A percentile compares a stretch with the other conserved stretches of the same genome.
Evolutionary conservation across 1,140 invertebrate species (phyloP).

Genomic region (Subanguina moxae): DNA sequence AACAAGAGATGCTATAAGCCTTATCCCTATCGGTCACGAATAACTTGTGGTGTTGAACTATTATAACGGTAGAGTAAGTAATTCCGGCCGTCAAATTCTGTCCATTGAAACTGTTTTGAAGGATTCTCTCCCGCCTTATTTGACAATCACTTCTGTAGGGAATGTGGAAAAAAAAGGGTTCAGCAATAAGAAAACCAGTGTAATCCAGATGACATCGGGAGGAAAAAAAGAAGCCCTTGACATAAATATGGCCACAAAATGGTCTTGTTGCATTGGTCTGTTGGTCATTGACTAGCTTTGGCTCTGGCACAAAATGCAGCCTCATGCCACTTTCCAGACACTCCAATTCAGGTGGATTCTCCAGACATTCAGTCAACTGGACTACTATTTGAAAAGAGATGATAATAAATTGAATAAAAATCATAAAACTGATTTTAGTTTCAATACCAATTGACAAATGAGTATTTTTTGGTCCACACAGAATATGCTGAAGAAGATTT

Average conservation of each 20-base stretch:
- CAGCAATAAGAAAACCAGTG: constrained; percentile 23
- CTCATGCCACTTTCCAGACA: constrained; percentile 44
- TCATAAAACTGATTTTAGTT: too few species aligned
- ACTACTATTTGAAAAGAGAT: too few species aligned
- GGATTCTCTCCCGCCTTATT: constrained; percentile 22
- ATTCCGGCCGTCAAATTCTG: constrained; percentile 24
- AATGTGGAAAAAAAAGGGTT: constrained; percentile 51
- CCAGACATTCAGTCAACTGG: too few species aligned
- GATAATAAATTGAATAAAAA: too few species aligned
- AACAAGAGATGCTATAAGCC: constrained; percentile 44
- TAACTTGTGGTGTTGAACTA: constrained; percentile 48
- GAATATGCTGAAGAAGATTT: too few species aligned
- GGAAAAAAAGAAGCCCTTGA: constrained; percentile 50
- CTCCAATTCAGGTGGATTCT: constrained; percentile 22
- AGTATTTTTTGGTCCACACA: not conserved
- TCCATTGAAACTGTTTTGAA: not conserved
- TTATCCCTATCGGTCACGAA: constrained; percentile 44
- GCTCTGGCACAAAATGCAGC: constrained; percentile 46
- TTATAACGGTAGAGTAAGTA: constrained; percentile 35
- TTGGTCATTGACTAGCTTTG: not conserved
- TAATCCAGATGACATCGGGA: constrained; percentile 45
- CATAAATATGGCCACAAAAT: constrained; percentile 45
- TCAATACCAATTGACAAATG: too few species aligned
- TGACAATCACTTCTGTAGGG: constrained; percentile 45
- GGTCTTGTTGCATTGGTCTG: constrained; percentile 1